Evolutionary conservation across 2,113 vertebrate genomes (phyloP).

Genomic region (Pituophis catenifer): DNA sequence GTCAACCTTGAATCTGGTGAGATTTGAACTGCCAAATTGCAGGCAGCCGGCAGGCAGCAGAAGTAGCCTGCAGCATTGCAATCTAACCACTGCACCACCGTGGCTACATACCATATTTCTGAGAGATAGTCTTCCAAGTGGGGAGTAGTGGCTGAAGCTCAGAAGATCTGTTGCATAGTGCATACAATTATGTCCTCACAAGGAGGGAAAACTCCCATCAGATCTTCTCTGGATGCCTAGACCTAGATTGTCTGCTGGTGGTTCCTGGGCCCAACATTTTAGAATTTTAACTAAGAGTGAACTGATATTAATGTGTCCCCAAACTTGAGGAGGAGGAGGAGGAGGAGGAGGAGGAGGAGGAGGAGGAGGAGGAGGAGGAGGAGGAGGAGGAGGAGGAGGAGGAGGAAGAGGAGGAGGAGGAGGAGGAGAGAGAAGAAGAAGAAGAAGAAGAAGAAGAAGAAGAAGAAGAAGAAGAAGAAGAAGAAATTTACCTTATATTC

Average conservation of each 20-base stretch:
- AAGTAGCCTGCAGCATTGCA: too few relatives aligned
- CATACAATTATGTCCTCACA: neutral
- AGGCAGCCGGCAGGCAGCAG: too few relatives aligned
- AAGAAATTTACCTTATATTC: neutral
- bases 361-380: too few relatives aligned
- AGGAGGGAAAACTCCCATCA: neutral
- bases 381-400: too few relatives aligned
- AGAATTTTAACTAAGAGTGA: neutral
- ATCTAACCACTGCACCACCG: too few relatives aligned
- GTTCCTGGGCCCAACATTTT: neutral
- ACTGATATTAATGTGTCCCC: neutral
- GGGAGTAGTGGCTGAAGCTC: neutral
- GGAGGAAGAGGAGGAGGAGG: too few relatives aligned
- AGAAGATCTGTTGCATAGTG: neutral
- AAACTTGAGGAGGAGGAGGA: neutral
- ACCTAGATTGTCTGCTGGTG: neutral
- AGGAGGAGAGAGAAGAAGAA: too few relatives aligned
- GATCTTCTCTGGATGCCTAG: neutral
- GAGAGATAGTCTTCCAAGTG: neutral
- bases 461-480: accelerated
- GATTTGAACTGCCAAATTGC: too few relatives aligned
- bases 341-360: neutral
- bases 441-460: too few relatives aligned
- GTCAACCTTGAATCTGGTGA: too few relatives aligned
- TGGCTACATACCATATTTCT: neutral